Evolutionary conservation across 2,888 invertebrate genomes (phyloP).

Genomic region (Aproaerema taeniolella): DNA sequence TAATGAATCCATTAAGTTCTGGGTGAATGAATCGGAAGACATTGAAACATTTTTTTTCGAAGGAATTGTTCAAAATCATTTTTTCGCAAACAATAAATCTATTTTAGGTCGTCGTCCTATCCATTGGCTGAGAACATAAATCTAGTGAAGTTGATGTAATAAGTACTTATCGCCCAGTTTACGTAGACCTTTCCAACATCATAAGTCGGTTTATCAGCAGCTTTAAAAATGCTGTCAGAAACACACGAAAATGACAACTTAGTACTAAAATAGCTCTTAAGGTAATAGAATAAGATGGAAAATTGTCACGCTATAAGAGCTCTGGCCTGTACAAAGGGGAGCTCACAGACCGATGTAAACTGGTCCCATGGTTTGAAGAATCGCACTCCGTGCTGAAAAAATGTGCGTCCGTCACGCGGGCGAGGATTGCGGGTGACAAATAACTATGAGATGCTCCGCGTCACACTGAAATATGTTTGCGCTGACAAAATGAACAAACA

Average conservation of each 20-base stretch:
- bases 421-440: neutral
- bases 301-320: too few species aligned
- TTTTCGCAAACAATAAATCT: constrained; percentile 7
- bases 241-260: too few species aligned
- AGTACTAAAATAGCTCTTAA: too few species aligned
- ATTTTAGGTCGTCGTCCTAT: constrained; percentile 5
- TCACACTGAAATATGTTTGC: neutral
- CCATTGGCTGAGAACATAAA: constrained; percentile 5
- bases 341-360: neutral
- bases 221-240: too few species aligned
- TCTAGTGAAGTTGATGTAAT: constrained; percentile 9
- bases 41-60: too few species aligned
- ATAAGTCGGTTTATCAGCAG: neutral
- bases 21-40: too few species aligned
- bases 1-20: too few species aligned
- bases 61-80: too few species aligned
- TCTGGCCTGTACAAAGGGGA: neutral
- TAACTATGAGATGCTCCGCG: neutral
- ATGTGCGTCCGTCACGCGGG: neutral
- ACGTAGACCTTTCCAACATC: neutral
- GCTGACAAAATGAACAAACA: too few species aligned
- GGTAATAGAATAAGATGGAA: too few species aligned
- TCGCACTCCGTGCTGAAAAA: neutral
- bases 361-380: neutral
- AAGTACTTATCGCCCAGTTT: constrained; percentile 2